Conservation (phyloP, 2,888 invertebrate species). For the Lithophane leautieri region DNA sequence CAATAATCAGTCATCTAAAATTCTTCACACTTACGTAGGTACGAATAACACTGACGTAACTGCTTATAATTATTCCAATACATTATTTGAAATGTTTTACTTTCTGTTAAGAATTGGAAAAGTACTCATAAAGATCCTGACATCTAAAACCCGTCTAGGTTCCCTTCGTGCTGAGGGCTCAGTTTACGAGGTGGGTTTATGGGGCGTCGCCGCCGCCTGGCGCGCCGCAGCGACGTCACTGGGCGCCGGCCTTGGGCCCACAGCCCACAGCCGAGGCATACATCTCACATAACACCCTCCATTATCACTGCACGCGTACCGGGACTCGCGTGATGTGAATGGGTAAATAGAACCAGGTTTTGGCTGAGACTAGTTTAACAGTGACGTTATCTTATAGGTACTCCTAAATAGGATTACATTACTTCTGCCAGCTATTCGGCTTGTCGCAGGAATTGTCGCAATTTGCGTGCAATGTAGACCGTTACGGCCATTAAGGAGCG, state of each 20-base stretch:
- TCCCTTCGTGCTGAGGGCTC: conserved; percentile 29
- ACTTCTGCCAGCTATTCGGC: conserved; percentile 1
- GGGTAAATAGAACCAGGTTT: neutral
- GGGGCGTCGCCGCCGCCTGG: conserved; percentile 18
- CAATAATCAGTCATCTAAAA: neutral
- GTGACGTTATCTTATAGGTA: neutral
- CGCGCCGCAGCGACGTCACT: conserved; percentile 31
- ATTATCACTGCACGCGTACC: conserved; percentile 22
- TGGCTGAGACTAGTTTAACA: neutral
- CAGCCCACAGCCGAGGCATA: conserved; percentile 25
- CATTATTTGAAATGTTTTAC: neutral
- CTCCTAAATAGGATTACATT: conserved; percentile 2
- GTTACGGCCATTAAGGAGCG: conserved; percentile 39
- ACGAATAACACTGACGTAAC: neutral
- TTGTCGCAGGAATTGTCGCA: conserved; percentile 5
- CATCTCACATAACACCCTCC: conserved; percentile 35
- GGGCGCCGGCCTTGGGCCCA: conserved; percentile 50
- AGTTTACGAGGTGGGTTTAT: conserved; percentile 41
- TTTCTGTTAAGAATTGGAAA: neutral
- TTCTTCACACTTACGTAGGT: neutral
- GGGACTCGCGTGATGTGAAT: conserved; percentile 16
- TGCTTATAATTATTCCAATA: neutral
- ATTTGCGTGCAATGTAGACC: conserved; percentile 18
- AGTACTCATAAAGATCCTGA: neutral
- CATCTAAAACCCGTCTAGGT: conserved; percentile 10